Percentiles rank a stretch among this genome's conserved stretches.
phyloP scores from a whole-genome alignment of 2,113 vertebrate genomes.

The Mormyrus lacerda region DNA sequence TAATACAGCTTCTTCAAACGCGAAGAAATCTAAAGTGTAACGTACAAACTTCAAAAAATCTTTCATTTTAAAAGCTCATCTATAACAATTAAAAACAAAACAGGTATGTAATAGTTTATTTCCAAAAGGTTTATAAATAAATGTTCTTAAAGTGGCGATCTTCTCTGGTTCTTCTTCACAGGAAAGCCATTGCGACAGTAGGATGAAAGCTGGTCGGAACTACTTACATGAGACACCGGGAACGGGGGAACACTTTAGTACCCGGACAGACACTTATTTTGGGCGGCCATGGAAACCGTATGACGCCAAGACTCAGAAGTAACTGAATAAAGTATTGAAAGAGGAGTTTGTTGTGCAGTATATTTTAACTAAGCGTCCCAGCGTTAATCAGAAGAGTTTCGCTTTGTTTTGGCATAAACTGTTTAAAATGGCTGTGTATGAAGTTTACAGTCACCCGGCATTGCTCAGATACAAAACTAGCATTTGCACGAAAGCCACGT shows the following conservation, averaged over 20 bases:
- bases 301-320: conserved; percentile 45
- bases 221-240: background rate
- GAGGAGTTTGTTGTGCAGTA: background rate
- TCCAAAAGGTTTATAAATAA: background rate
- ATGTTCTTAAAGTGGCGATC: background rate
- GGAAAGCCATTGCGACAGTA: background rate
- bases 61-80: background rate
- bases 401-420: background rate
- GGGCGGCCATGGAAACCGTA: conserved; percentile 51
- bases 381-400: background rate
- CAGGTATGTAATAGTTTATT: background rate
- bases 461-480: conserved; percentile 69
- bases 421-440: conserved; percentile 72
- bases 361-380: background rate
- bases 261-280: background rate
- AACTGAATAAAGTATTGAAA: conserved; percentile 6
- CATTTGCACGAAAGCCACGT: conserved; percentile 74
- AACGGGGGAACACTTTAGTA: background rate
- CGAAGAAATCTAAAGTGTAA: background rate
- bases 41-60: background rate
- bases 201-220: background rate
- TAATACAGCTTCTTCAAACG: background rate
- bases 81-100: background rate
- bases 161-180: background rate
- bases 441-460: conserved; percentile 73